Evolutionary conservation across 2,888 invertebrate species (phyloP).

Genomic region (Melieria crassipennis): DNA sequence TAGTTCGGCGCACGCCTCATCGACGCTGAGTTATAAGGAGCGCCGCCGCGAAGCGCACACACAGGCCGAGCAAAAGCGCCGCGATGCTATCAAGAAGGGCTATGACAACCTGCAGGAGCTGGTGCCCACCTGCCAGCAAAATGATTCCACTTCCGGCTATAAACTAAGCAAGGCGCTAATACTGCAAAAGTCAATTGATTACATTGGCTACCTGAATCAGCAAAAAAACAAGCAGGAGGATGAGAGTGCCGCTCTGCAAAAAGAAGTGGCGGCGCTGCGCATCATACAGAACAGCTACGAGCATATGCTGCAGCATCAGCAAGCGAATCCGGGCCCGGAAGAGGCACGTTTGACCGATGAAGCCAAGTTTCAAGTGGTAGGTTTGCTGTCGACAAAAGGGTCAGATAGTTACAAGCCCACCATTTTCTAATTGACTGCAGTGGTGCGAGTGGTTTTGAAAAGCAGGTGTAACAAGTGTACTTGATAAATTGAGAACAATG

Average conservation of each 20-base stretch:
- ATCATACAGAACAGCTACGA: slow-evolving; percentile 97
- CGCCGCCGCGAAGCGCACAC: slow-evolving; percentile 94
- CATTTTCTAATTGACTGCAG: no score
- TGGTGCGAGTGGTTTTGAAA: no score
- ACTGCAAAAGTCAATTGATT: slow-evolving; percentile 93
- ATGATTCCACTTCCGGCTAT: slow-evolving; percentile 85
- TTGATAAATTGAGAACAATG: no score
- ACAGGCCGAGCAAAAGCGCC: slow-evolving; percentile 93
- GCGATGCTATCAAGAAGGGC: slow-evolving; percentile 97
- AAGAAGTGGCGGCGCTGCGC: slow-evolving; percentile 91
- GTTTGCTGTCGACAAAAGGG: slow-evolving; percentile 53
- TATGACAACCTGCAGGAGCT: slow-evolving; percentile 93
- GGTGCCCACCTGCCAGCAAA: slow-evolving; percentile 93
- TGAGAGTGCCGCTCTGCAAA: slow-evolving; percentile 87
- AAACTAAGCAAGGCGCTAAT: slow-evolving; percentile 95
- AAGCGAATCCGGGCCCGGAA: slow-evolving; percentile 87
- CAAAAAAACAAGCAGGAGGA: slow-evolving; percentile 95
- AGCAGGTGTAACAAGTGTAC: no score
- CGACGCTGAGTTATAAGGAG: slow-evolving; percentile 87
- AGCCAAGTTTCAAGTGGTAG: slow-evolving; percentile 95
- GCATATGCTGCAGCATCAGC: slow-evolving; percentile 95
- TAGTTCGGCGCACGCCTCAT: slow-evolving; percentile 43
- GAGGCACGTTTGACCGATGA: slow-evolving; percentile 93
- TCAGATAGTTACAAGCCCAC: neutral
- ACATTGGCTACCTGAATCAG: slow-evolving; percentile 89